phyloP scores from a whole-genome alignment of 92 coral and sea anemone genomes.

The Blastomussa wellsi region DNA sequence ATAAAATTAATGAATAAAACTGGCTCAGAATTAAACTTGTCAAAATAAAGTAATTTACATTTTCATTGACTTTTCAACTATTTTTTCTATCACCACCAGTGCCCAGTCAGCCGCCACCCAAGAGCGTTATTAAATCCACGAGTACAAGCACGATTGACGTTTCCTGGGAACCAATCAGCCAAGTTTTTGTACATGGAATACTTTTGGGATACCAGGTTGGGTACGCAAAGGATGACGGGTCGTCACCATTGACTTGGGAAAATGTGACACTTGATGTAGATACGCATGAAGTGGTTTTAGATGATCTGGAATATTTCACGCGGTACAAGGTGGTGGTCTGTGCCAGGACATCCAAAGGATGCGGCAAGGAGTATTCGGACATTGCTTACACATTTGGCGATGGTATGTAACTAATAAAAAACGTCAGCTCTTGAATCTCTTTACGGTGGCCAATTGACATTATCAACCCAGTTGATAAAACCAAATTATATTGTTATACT shows the following conservation, averaged over 20 bases:
- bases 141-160: conserved; percentile 33
- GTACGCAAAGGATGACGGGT: conserved; percentile 25
- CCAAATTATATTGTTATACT: too few species aligned
- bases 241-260: conserved; percentile 8
- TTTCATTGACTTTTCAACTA: too few species aligned
- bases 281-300: neutral
- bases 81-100: neutral
- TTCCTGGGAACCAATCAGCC: conserved; percentile 35
- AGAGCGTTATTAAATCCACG: conserved; percentile 10
- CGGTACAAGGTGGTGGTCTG: conserved; percentile 32
- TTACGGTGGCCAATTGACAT: too few species aligned
- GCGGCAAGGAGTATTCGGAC: conserved; percentile 14
- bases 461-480: too few species aligned
- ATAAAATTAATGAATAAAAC: too few species aligned
- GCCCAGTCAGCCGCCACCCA: conserved; percentile 32
- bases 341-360: conserved; percentile 34
- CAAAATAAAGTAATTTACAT: too few species aligned
- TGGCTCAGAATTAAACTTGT: too few species aligned
- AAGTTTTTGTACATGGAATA: conserved; percentile 43
- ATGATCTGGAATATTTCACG: conserved; percentile 16
- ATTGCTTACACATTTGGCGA: conserved; percentile 23
- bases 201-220: conserved; percentile 39
- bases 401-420: neutral
- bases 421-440: too few species aligned
- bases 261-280: neutral